Evolutionary conservation across 23 tunicate species (phyloP), one percentile per base, ranked within the genome.

Genomic region (Trididemnum clinides): DNA sequence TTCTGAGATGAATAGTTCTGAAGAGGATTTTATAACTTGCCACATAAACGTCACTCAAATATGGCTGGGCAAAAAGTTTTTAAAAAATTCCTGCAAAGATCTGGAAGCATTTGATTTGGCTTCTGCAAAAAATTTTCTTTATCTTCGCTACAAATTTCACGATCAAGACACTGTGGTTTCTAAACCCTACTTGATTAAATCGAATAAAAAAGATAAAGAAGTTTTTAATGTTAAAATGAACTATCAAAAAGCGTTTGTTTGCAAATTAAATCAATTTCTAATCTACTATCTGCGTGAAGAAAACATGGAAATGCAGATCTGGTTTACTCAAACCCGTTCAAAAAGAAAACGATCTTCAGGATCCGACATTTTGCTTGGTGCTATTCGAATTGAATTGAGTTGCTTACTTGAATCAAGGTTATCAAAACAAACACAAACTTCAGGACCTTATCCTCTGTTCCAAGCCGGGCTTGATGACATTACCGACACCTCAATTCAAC

Each of bases 131-230:
- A 72, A 87, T 0, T 64, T 73, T 63, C 72, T 91, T 37, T 91
- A 91, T 63, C 26, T 86, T 4, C 87, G 88, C 27, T 93, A 93
- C 78, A 93, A 93, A 74, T 88, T 93, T 72, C 86, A 50, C 49
- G 98, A 93, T 35, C 72, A 84, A 20, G 98, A 88, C 84, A 76
- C 93, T 1, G 86, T 89, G 25, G 64, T 75, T 6, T 78, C 93
- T 12, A 78, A 66, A 74, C 64, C 77, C 10, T 73, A 84, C 59
- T 32, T 37, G 22, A 21, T 12, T 28, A 44, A 63, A 19, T 1
- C 49, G 20, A 58, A 54, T 4, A 36, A 26, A 25, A 36, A 35
- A 57, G 34, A 82, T 3, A 23, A 70, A 20, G 88, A 71, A 31
- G 12, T 44, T 51, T 54, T 31, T 25, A 51, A 77, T 5, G 81